Evolutionary conservation across 1,140 invertebrate species (phyloP).

Genomic region (Helicoverpa armigera): DNA sequence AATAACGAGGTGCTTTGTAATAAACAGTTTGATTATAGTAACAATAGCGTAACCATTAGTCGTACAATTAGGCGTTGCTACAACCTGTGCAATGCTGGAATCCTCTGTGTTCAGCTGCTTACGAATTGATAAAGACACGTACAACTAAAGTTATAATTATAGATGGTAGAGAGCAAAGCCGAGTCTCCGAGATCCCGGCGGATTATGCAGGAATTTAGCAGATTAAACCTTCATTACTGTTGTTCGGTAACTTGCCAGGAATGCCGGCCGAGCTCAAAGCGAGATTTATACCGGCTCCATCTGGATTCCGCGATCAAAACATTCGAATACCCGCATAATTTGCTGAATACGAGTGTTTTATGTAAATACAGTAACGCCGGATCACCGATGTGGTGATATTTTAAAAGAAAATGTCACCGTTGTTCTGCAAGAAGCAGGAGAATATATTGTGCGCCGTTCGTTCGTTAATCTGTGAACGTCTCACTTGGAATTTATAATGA

Average conservation of each 20-base stretch:
- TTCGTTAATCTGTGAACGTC: not conserved
- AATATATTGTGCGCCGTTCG: slow-evolving; percentile 21
- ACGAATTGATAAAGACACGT: slow-evolving; percentile 47
- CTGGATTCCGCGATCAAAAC: slow-evolving; percentile 60
- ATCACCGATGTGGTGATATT: slow-evolving; percentile 47
- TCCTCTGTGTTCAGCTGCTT: slow-evolving; percentile 22
- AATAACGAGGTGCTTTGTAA: not conserved
- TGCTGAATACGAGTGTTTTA: slow-evolving; percentile 65
- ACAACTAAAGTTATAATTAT: slow-evolving; percentile 45
- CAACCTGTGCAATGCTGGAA: not conserved
- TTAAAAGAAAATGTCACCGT: slow-evolving; percentile 49
- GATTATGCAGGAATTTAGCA: slow-evolving; percentile 68
- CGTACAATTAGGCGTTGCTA: slow-evolving; percentile 5
- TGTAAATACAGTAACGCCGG: slow-evolving; percentile 56
- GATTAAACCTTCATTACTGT: slow-evolving; percentile 77
- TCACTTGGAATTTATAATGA: slow-evolving; percentile 34
- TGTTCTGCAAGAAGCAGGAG: slow-evolving; percentile 17
- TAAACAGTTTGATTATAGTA: not conserved
- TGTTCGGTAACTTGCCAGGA: slow-evolving; percentile 70
- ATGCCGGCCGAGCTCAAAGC: slow-evolving; percentile 62
- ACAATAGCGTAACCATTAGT: not conserved
- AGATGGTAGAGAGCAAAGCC: slow-evolving; percentile 47
- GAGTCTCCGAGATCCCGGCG: slow-evolving; percentile 60
- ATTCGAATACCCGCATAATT: slow-evolving; percentile 60
- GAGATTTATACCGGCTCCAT: slow-evolving; percentile 65